Evolutionary conservation across 2,888 invertebrate species (phyloP), one percentile per base, ranked within the genome.

Genomic region (Pharmacophagus antenor): DNA sequence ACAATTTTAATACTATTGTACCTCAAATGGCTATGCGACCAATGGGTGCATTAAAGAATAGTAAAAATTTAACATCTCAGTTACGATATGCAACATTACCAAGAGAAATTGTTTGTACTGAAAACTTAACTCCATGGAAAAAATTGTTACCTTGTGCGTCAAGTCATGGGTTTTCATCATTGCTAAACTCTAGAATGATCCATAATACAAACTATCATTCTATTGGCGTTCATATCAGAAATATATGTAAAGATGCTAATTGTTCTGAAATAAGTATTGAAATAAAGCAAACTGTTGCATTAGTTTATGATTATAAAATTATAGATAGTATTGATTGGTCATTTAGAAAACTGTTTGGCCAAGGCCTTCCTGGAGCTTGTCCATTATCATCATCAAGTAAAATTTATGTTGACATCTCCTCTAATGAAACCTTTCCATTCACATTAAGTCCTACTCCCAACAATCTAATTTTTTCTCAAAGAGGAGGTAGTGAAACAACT

Each of bases 121-220:
- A 99, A 89, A 99, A 99, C 89, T 89, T 99, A 70, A 99, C 99
- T 15, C 99, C 99, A 0, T 99, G 99, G 96, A 98, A 98, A 75
- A 99, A 99, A 80, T 88, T 99, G 4, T 84, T 99, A 49, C 99
- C 99, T 0, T 99, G 99, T 86, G 96, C 96, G 82, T 95, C 95
- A n/a, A 95, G 93, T 80, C 93, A 93, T 73, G 99, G 99, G 2
- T 92, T 99, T 68, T 95, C 96, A 17, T 94, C 96, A 0, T 85
- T 99, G 54, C 92, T 99, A 4, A 98, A 98, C 82, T 96, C 99
- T 0, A 95, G 96, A 56, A 94, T 95, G 79, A 95, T 99, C 58
- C 97, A 98, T 79, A 97, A 97, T 76, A 96, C 98, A 2, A 95
- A 96, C 74, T 99, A 97, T 77, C 97, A 98, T 86, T 98, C 98